Percentiles rank a stretch among this genome's conserved stretches.
Conservation (phyloP, 2,797 vertebrate species). For the Lophius americanus region DNA sequence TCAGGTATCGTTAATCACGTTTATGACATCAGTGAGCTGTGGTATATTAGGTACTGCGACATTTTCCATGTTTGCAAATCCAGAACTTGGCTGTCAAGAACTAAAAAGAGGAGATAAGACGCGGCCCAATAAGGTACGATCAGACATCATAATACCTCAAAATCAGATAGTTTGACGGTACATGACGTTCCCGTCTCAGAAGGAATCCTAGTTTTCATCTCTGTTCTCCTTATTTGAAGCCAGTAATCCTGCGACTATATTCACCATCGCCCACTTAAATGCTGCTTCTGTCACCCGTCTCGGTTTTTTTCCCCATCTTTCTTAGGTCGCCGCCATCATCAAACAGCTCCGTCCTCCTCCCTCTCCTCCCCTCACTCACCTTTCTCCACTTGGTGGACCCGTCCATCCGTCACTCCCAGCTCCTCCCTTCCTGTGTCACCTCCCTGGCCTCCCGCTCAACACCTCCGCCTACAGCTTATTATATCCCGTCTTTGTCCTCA, state of each 20-base stretch:
- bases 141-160: too few relatives aligned
- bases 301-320: slow-evolving; percentile 24
- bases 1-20: too few relatives aligned
- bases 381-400: slow-evolving; percentile 24
- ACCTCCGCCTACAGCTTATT: slow-evolving; percentile 24
- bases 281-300: slow-evolving; percentile 32
- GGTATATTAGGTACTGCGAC: too few relatives aligned
- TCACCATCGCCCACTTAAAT: slow-evolving; percentile 29
- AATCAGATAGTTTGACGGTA: background rate
- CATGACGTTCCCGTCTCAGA: background rate
- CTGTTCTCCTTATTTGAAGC: slow-evolving; percentile 28
- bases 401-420: slow-evolving; percentile 4
- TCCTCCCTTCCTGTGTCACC: slow-evolving; percentile 26
- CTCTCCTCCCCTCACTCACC: slow-evolving; percentile 31
- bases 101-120: too few relatives aligned
- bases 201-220: slow-evolving; percentile 11
- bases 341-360: slow-evolving; percentile 30
- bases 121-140: too few relatives aligned
- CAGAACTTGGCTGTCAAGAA: too few relatives aligned
- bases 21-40: too few relatives aligned
- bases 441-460: slow-evolving; percentile 25
- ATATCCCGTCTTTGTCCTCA: slow-evolving; percentile 29
- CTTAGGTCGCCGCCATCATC: slow-evolving; percentile 30
- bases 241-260: slow-evolving; percentile 5
- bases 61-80: too few relatives aligned